Evolutionary conservation across 2,797 vertebrate genomes (phyloP).

Genomic region (Sebastes iracundus): DNA sequence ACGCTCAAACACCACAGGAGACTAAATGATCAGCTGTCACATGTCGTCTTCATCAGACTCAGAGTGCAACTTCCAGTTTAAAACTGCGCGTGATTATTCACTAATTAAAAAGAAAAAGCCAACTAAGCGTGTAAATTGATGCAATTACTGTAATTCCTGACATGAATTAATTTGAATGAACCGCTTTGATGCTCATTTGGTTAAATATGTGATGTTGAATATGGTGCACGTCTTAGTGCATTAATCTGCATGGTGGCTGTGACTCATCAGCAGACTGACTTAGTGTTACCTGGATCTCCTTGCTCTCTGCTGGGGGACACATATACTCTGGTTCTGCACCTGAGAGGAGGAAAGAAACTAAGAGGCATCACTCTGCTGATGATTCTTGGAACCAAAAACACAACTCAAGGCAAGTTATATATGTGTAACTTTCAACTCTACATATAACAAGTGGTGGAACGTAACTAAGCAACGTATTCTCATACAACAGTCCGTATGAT

Average conservation of each 20-base stretch:
- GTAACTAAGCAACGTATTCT: neutral
- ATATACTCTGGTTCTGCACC: slow-evolving; percentile 11
- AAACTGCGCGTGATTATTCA: neutral
- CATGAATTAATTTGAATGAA: neutral
- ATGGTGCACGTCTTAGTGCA: neutral
- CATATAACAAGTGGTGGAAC: neutral
- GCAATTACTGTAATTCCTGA: slow-evolving; percentile 5
- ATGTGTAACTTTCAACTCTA: too few relatives aligned
- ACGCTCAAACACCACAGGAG: neutral
- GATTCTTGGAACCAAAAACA: neutral
- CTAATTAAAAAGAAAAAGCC: slow-evolving; percentile 21
- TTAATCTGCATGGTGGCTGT: neutral
- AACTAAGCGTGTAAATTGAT: neutral
- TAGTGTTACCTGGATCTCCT: slow-evolving; percentile 26
- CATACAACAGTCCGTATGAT: too few relatives aligned
- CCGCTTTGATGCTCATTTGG: neutral
- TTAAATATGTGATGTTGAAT: neutral
- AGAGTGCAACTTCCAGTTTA: neutral
- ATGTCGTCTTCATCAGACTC: neutral
- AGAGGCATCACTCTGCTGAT: slow-evolving; percentile 35
- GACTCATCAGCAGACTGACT: slow-evolving; percentile 32
- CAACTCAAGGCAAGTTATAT: neutral
- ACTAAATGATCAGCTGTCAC: slow-evolving; percentile 14
- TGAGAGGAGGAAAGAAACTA: neutral
- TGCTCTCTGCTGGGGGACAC: slow-evolving; percentile 1